A percentile compares a stretch with the other conserved stretches of the same genome.
These are phyloP conservation scores for Malacoraja senta DNA, from an alignment of 2,797 vertebrate species.

Conservation along the genomic window DNA sequence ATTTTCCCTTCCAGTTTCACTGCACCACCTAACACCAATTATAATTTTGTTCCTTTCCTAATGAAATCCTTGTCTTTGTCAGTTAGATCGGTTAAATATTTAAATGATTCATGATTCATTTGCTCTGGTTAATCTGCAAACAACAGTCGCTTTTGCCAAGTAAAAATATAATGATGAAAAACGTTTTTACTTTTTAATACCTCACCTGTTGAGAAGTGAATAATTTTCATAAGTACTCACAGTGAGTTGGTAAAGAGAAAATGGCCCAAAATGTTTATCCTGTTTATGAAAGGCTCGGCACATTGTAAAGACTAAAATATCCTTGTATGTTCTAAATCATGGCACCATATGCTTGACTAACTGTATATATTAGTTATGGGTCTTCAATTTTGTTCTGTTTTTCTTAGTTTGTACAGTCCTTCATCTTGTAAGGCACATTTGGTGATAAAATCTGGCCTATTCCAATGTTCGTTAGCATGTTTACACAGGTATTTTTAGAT, in stretches of 20 bases:
- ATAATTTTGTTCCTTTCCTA: not conserved
- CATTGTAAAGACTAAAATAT: not conserved
- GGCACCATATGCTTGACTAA: slow-evolving; percentile 10
- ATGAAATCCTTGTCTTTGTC: not conserved
- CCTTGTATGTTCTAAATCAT: not conserved
- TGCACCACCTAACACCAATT: not conserved
- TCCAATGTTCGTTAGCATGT: not conserved
- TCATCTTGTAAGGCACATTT: not conserved
- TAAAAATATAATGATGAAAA: slow-evolving; percentile 2
- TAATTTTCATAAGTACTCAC: slow-evolving; percentile 2
- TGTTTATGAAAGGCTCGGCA: not conserved
- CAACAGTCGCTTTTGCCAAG: not conserved
- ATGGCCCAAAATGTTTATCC: not conserved
- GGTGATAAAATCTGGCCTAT: not conserved
- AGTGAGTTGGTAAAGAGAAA: not conserved
- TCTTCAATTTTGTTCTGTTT: not conserved
- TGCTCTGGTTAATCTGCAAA: not conserved
- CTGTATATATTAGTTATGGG: slow-evolving; percentile 4
- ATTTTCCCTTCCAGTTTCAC: not conserved
- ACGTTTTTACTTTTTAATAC: not conserved
- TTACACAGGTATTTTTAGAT: not conserved
- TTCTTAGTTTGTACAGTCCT: not conserved
- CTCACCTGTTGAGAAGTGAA: not conserved
- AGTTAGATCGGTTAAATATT: not conserved
- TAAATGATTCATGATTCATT: not conserved